Conservation (phyloP, 2,888 invertebrate genomes). For the Ornithoptera alexandrae region DNA sequence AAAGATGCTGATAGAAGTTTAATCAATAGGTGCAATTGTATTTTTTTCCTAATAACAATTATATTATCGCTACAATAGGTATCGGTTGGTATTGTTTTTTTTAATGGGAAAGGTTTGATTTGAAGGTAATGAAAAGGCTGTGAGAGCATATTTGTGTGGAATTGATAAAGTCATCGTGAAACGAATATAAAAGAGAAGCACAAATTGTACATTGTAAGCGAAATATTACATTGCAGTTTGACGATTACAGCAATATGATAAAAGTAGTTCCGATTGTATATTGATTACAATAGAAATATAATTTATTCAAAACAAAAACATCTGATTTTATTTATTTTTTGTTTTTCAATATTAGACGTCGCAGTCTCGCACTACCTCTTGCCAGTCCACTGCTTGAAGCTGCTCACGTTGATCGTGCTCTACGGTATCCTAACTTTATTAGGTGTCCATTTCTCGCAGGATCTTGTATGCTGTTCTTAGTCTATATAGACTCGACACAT, state of each 20-base stretch:
- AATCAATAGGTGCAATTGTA: conserved; percentile 29
- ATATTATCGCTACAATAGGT: conserved; percentile 35
- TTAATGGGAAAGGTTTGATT: conserved; percentile 35
- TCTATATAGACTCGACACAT: too few relatives aligned
- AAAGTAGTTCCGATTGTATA: conserved; percentile 58
- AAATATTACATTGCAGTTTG: conserved; percentile 66
- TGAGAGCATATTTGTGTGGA: conserved; percentile 50
- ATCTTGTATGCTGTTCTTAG: too few relatives aligned
- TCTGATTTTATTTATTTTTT: conserved; percentile 32
- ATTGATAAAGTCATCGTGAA: conserved; percentile 42
- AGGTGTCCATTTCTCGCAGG: too few relatives aligned
- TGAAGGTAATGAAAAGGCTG: conserved; percentile 41
- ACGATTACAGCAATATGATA: conserved; percentile 67
- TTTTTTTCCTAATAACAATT: conserved; percentile 20
- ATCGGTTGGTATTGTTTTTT: conserved; percentile 30
- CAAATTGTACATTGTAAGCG: conserved; percentile 64
- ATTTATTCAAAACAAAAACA: conserved; percentile 65
- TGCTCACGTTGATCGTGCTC: too few relatives aligned
- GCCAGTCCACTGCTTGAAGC: too few relatives aligned
- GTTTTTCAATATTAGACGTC: too few relatives aligned
- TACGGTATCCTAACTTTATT: too few relatives aligned
- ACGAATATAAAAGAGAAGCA: conserved; percentile 56
- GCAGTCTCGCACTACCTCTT: too few relatives aligned
- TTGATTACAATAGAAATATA: conserved; percentile 73
- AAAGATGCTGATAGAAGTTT: conserved; percentile 20